A percentile compares a stretch with the other conserved stretches of the same genome.
Evolutionary conservation across 2,113 vertebrate genomes (phyloP).

Genomic region (Passerina amoena): DNA sequence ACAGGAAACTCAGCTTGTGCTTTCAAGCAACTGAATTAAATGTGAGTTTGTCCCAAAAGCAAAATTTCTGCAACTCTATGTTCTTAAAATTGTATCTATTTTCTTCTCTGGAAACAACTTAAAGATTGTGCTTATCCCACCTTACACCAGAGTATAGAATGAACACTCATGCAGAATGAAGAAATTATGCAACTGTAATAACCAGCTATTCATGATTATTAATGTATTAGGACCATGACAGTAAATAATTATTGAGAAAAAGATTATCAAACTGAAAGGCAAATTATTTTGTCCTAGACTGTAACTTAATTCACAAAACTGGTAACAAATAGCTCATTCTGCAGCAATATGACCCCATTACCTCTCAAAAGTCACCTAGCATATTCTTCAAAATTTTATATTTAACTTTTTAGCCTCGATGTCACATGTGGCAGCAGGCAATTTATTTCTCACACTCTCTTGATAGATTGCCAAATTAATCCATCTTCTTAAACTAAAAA

Average conservation of each 20-base stretch:
- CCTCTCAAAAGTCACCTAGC: not conserved
- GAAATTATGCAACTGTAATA: not conserved
- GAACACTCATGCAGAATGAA: not conserved
- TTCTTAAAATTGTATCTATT: not conserved
- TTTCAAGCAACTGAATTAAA: not conserved
- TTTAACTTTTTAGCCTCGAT: not conserved
- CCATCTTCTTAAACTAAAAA: not conserved
- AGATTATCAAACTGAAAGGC: not conserved
- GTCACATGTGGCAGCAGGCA: not conserved
- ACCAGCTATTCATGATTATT: not conserved
- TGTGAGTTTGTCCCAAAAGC: not conserved
- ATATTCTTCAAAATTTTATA: not conserved
- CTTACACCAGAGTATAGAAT: not conserved
- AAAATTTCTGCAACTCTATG: not conserved
- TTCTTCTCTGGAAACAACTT: not conserved
- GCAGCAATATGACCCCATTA: not conserved
- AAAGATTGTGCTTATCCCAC: not conserved
- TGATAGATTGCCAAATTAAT: not conserved
- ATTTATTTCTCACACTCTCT: not conserved
- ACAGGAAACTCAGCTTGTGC: not conserved
- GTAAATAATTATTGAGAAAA: not conserved
- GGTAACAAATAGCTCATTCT: not conserved
- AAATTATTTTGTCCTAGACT: not conserved
- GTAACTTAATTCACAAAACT: not conserved
- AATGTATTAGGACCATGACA: not conserved